Evolutionary conservation across 2,797 vertebrate genomes (phyloP).

Genomic region (Trichosurus vulpecula): DNA sequence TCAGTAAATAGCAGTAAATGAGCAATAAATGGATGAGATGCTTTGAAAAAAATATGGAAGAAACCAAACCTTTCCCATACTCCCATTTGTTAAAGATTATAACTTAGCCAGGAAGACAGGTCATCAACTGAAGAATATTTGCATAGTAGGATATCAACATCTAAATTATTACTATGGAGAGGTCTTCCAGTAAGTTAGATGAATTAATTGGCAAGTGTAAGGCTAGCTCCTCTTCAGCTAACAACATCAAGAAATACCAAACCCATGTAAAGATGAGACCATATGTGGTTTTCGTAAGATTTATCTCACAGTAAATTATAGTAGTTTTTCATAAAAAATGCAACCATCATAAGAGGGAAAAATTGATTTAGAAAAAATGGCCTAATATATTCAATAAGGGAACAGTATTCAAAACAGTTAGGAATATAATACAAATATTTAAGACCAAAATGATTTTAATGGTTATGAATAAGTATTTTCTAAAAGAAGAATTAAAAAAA

Average conservation of each 20-base stretch:
- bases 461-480: not conserved
- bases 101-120: not conserved
- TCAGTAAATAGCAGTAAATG: no score
- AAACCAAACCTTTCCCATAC: not conserved
- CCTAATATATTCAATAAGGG: no score
- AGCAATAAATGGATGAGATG: not conserved
- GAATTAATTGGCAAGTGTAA: not conserved
- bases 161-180: not conserved
- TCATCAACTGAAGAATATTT: not conserved
- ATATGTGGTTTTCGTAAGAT: not conserved
- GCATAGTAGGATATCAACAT: not conserved
- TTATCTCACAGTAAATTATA: no score
- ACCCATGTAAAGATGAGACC: not conserved
- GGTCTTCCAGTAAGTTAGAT: not conserved
- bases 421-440: not conserved
- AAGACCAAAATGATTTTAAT: not conserved
- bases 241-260: not conserved
- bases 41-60: not conserved
- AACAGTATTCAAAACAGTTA: no score
- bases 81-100: not conserved
- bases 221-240: not conserved
- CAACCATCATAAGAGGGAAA: no score
- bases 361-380: no score
- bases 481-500: not conserved
- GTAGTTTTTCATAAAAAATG: no score